phyloP scores from a whole-genome alignment of 2,888 invertebrate species.

The Theretra japonica region DNA sequence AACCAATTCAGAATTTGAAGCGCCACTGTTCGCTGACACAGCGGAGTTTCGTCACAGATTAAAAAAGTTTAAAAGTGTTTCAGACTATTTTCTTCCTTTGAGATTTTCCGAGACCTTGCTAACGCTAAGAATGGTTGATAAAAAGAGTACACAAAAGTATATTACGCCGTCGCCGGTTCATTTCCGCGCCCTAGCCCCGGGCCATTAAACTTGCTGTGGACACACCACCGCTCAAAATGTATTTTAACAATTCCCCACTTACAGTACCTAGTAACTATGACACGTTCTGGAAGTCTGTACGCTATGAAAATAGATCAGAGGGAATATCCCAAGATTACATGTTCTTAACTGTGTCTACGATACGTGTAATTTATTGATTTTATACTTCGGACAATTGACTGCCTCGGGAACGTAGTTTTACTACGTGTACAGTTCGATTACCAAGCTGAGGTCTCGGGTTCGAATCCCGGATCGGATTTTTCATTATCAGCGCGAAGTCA shows the following conservation, averaged over 20 bases:
- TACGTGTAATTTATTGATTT: too few species aligned
- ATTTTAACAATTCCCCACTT: slow-evolving; percentile 31
- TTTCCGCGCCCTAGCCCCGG: slow-evolving; percentile 37
- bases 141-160: slow-evolving; percentile 33
- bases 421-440: too few species aligned
- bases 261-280: slow-evolving; percentile 29
- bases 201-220: slow-evolving; percentile 37
- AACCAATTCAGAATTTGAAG: slow-evolving; percentile 54
- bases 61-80: slow-evolving; percentile 62
- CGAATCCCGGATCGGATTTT: too few species aligned
- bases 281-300: slow-evolving; percentile 26
- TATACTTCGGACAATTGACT: too few species aligned
- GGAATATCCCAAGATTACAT: too few species aligned
- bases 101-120: slow-evolving; percentile 40
- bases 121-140: slow-evolving; percentile 35
- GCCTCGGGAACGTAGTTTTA: too few species aligned
- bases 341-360: too few species aligned
- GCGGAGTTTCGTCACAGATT: slow-evolving; percentile 58
- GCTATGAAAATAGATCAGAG: too few species aligned
- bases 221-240: slow-evolving; percentile 37
- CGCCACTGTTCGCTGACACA: slow-evolving; percentile 48
- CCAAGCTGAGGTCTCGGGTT: too few species aligned
- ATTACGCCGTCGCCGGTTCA: slow-evolving; percentile 34
- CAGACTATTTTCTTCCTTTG: slow-evolving; percentile 46
- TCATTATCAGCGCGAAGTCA: too few species aligned